phyloP scores from a whole-genome alignment of 1,140 invertebrate species.

The Xylocopa sonorina region DNA sequence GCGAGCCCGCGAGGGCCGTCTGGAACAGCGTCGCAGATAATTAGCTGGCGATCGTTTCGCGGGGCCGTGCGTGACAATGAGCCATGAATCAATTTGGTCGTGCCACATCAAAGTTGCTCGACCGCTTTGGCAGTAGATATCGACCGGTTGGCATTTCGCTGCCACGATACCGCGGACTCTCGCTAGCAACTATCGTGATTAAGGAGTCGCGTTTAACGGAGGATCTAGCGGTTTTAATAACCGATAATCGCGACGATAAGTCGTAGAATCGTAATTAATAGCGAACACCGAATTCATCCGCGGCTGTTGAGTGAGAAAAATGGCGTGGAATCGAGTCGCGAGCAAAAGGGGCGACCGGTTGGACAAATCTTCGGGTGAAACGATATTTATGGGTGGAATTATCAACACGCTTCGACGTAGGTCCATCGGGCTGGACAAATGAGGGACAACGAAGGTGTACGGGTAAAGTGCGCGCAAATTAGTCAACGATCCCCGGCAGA shows the following conservation, averaged over 20 bases:
- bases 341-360: neutral
- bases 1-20: neutral
- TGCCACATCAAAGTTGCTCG: constrained; percentile 66
- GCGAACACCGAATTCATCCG: constrained; percentile 20
- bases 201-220: constrained; percentile 42
- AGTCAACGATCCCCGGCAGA: constrained; percentile 69
- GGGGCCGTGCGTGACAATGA: constrained; percentile 61
- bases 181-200: constrained; percentile 44
- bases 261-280: constrained; percentile 9
- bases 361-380: neutral
- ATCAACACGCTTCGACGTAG: constrained; percentile 37
- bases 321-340: neutral
- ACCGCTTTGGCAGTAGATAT: constrained; percentile 57
- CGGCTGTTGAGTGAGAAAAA: neutral
- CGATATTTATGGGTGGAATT: constrained; percentile 20
- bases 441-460: constrained; percentile 27
- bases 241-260: constrained; percentile 33
- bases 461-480: constrained; percentile 70
- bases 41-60: constrained; percentile 41
- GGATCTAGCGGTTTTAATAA: constrained; percentile 29
- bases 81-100: constrained; percentile 66
- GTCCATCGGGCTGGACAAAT: constrained; percentile 40
- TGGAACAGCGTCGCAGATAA: constrained; percentile 46
- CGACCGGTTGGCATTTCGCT: constrained; percentile 67
- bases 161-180: constrained; percentile 41